Base-by-base conservation (phyloP, 2,797 vertebrate genomes). In the Scleropages formosus region DNA sequence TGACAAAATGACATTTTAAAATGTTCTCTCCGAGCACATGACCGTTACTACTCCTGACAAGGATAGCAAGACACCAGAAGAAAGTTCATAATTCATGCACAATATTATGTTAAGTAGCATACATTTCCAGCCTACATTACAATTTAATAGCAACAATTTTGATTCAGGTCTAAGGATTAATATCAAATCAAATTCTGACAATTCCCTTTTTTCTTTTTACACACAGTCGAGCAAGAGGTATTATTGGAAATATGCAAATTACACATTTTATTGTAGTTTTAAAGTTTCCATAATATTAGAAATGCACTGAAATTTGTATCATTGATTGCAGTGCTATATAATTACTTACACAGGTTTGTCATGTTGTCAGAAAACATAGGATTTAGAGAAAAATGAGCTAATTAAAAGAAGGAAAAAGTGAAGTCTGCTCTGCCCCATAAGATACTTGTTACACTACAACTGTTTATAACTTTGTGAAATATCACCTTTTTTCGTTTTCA, bases 401-500 rank as follows among this genome's bases (percentile, higher is more conserved):
- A 80, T 39, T 39, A 39, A 39, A 39, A n/a, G n/a, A n/a, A 39
- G 31, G 39, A 39, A 31, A 6, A 39, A 77, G 85, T 82, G 81
- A 74, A 74, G 78, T 77, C 77, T 49, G 47, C 58, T 69, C 20
- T 69, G 84, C 77, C 82, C 80, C 74, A 81, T 84, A 78, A 80
- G 79, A 82, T 82, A 80, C 83, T 80, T 78, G 75, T 72, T 78
- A 78, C 76, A 75, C 18, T 46, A 80, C 69, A 82, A 79, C 74
- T 83, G 83, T 82, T 84, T 84, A 47, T 0, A 66, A 16, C 64
- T 0, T 78, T 84, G 75, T 62, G 1, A 72, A 27, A 2, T n/a
- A 12, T 83, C 80, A 87, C 84, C 81, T 83, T 24, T 85, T 66
- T 84, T 86, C 80, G 79, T 87, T 83, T 73, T 20, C 77, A 81